phyloP scores from a whole-genome alignment of 2,113 vertebrate species.

The Odontophorus gujanensis region DNA sequence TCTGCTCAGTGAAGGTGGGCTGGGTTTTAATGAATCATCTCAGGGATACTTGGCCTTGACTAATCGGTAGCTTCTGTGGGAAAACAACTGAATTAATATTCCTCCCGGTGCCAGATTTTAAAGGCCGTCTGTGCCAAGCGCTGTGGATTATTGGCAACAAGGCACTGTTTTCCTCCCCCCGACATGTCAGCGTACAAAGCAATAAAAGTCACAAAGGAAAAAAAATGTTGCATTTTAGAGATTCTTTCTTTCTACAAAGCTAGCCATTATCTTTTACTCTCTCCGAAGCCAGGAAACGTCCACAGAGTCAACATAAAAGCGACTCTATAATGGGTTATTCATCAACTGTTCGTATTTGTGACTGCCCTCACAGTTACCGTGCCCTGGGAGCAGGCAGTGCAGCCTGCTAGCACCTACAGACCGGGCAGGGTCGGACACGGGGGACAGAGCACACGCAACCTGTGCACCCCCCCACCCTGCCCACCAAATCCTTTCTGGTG shows the following conservation, averaged over 20 bases:
- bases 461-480: conserved; percentile 35
- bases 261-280: conserved; percentile 61
- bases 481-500: conserved; percentile 36
- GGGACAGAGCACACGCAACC: conserved; percentile 45
- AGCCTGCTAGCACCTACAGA: conserved; percentile 49
- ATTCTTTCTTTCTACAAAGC: conserved; percentile 75
- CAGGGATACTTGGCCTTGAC: conserved; percentile 59
- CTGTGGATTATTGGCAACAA: conserved; percentile 67
- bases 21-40: conserved; percentile 69
- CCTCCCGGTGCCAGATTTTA: conserved; percentile 53
- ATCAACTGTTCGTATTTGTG: conserved; percentile 69
- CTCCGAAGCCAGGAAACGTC: conserved; percentile 71
- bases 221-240: conserved; percentile 71
- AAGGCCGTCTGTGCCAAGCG: conserved; percentile 56
- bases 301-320: conserved; percentile 71
- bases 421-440: conserved; percentile 34
- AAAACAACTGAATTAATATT: conserved; percentile 75
- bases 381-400: conserved; percentile 33
- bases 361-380: conserved; percentile 69
- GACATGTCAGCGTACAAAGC: conserved; percentile 64
- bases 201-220: conserved; percentile 67
- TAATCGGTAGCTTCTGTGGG: conserved; percentile 78
- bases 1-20: conserved; percentile 38
- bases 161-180: conserved; percentile 72
- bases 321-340: conserved; percentile 73